phyloP scores from a whole-genome alignment of 2,888 invertebrate genomes.

The Neoaliturus tenellus region DNA sequence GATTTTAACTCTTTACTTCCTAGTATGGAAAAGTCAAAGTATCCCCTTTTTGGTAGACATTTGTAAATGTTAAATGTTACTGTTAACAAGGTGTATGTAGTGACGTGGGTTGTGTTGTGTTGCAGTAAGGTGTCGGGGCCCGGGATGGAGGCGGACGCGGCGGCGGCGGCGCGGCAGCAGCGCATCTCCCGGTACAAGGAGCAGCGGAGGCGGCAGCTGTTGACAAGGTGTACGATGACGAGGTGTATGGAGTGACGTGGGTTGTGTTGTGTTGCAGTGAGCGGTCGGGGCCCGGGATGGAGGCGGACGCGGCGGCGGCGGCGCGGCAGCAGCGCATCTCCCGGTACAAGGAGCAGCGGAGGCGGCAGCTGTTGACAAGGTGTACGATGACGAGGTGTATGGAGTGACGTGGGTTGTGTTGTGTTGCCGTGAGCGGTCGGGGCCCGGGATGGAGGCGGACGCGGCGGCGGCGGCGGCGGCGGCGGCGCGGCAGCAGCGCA shows the following conservation, averaged over 20 bases:
- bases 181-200: conserved; percentile 84
- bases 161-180: conserved; percentile 68
- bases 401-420: too few relatives aligned
- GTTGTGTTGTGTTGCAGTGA: conserved; percentile 33
- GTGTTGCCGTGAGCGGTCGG: conserved; percentile 38
- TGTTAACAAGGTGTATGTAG: too few relatives aligned
- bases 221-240: not conserved
- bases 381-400: too few relatives aligned
- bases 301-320: conserved; percentile 20
- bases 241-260: too few relatives aligned
- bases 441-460: conserved; percentile 24
- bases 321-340: conserved; percentile 75
- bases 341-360: conserved; percentile 84
- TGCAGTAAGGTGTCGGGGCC: conserved; percentile 48
- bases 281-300: not conserved
- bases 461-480: too few relatives aligned
- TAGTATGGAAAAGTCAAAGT: too few relatives aligned
- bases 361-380: conserved; percentile 81
- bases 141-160: conserved; percentile 33
- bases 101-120: not conserved
- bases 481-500: conserved; percentile 72
- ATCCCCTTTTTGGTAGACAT: too few relatives aligned
- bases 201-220: conserved; percentile 81
- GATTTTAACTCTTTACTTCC: too few relatives aligned
- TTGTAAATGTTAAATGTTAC: too few relatives aligned